Base-by-base conservation (phyloP, 2,797 vertebrate species). In the Meda fulgida region DNA sequence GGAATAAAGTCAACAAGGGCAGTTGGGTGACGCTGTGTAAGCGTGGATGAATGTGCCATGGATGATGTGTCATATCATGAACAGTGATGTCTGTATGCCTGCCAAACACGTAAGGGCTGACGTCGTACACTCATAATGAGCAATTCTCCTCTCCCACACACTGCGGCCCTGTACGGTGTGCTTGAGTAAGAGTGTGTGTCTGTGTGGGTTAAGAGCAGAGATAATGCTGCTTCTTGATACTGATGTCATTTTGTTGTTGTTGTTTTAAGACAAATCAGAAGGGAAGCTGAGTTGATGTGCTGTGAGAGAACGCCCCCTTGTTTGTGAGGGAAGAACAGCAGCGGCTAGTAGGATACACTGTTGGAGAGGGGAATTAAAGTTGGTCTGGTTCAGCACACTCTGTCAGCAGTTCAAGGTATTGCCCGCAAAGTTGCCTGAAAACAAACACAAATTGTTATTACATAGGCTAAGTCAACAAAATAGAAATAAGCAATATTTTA, bases 221-320 rank as follows among this genome's bases (percentile, higher is more conserved):
- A 78, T 92, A 92, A 92, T 92, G 92, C 93, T 89, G 92, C 81
- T 10, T 88, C 79, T 87, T 88, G 88, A 83, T 91, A 85, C 86
- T 92, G 89, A 93, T 90, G 89, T 92, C 88, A 92, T 72, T 79
- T 84, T 21, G 40, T 46, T 40, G 18, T 67, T 82, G 82, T 80
- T 73, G 18, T 87, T 84, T 89, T 65, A 92, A 93, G 92, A 91
- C 78, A 71, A 72, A 84, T 83, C 40, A 83, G 71, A 82, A 86
- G 85, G 90, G 87, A 87, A 87, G 89, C 87, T 58, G 9, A 85
- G 83, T 89, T 87, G 89, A 90, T 87, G 72, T 92, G 90, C 90
- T 93, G 92, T 92, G 91, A 93, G 81, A 85, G 66, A 91, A 60
- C 87, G 78, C 91, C 92, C 88, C 88, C 90, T 92, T 84, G 90